A percentile compares a stretch with the other conserved stretches of the same genome.
phyloP scores from a whole-genome alignment of 2,797 vertebrate species.

The Eulemur albifrons region DNA sequence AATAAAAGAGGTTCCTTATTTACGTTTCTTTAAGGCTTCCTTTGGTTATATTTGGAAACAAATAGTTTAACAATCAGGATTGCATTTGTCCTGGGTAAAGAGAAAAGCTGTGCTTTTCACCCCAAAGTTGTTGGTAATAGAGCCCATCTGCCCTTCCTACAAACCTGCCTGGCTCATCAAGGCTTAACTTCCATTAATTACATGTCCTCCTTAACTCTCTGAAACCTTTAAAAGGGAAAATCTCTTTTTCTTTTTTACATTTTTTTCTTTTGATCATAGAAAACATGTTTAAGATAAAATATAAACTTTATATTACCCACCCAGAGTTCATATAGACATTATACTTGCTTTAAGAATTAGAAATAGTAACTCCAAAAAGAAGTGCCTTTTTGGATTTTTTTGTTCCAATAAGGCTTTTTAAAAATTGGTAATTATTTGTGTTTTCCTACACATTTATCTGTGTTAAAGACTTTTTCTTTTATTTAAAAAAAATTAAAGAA shows the following conservation, averaged over 20 bases:
- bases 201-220: background rate
- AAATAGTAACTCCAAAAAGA: background rate
- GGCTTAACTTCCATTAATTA: background rate
- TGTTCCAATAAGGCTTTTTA: background rate
- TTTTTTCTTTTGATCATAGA: background rate
- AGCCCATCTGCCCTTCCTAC: background rate
- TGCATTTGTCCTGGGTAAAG: background rate
- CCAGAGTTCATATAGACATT: background rate
- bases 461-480: background rate
- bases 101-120: background rate
- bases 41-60: slow-evolving; percentile 72
- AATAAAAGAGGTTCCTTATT: slow-evolving; percentile 75
- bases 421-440: background rate
- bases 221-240: background rate
- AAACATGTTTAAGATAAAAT: slow-evolving; percentile 28
- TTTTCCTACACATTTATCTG: background rate
- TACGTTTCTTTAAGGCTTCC: slow-evolving; percentile 70
- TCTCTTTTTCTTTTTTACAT: background rate
- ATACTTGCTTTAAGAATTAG: slow-evolving; percentile 11
- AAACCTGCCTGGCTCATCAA: background rate
- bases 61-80: slow-evolving; percentile 28
- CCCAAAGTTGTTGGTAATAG: background rate
- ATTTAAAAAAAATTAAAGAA: background rate
- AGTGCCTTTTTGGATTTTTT: background rate
- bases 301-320: background rate